These are phyloP conservation scores for Agriopis aurantiaria DNA, from an alignment of 2,888 invertebrate species.

Conservation along the genomic window DNA sequence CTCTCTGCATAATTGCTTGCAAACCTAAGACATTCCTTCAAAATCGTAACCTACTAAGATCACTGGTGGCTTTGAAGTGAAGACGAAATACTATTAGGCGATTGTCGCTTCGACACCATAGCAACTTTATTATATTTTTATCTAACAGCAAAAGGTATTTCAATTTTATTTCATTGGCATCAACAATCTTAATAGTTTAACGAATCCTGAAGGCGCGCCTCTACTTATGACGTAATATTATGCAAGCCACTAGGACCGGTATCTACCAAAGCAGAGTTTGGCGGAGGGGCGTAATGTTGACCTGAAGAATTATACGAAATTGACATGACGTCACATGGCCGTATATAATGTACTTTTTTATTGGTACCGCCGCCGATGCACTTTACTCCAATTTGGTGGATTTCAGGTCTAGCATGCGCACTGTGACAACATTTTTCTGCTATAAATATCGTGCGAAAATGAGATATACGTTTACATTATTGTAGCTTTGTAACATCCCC, in stretches of 20 bases:
- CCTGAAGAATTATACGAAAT: not conserved
- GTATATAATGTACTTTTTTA: not conserved
- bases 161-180: not conserved
- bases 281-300: not conserved
- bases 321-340: not conserved
- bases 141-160: not conserved
- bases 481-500: not conserved
- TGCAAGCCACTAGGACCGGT: not conserved
- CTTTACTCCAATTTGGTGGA: not conserved
- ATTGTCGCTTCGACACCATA: not conserved
- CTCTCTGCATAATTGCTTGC: not conserved
- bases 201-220: not conserved
- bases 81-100: not conserved
- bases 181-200: not conserved
- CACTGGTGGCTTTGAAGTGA: not conserved
- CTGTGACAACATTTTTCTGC: not conserved
- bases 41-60: not conserved
- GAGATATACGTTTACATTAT: not conserved
- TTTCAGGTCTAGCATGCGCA: not conserved
- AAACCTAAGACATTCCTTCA: not conserved
- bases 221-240: not conserved
- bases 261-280: constrained; percentile 3
- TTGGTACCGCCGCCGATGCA: not conserved
- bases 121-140: not conserved
- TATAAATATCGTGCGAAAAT: not conserved